Conservation (phyloP, 2,113 vertebrate species). For the Cinclus mexicanus region DNA sequence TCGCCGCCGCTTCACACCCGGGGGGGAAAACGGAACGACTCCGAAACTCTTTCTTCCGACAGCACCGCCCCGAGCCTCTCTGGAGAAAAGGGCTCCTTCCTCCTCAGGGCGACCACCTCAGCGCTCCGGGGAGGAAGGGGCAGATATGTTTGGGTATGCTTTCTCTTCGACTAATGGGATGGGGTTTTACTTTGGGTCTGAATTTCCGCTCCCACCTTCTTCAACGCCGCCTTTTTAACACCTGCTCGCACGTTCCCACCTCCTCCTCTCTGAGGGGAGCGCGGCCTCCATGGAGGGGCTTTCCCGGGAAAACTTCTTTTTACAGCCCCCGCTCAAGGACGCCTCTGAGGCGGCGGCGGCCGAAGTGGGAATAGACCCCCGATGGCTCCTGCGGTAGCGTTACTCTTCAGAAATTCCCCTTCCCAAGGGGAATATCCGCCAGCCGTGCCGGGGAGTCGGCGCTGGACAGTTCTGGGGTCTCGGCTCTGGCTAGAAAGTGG, state of each 20-base stretch:
- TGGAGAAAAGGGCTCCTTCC: not conserved
- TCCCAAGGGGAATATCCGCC: not conserved
- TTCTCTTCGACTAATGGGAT: not conserved
- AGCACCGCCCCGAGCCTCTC: too few species aligned
- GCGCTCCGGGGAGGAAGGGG: not conserved
- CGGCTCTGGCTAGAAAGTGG: not conserved
- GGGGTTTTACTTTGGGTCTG: constrained; percentile 41
- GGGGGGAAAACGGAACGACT: not conserved
- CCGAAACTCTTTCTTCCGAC: not conserved
- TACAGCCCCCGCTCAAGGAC: not conserved
- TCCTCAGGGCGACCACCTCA: not conserved
- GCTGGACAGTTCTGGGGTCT: not conserved
- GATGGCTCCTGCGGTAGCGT: not conserved
- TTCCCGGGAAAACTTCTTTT: not conserved
- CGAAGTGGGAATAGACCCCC: not conserved
- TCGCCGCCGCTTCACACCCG: not conserved
- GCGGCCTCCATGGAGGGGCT: not conserved
- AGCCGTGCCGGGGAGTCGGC: not conserved
- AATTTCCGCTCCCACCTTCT: not conserved
- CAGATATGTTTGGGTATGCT: not conserved
- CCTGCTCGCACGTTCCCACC: not conserved
- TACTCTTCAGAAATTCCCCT: not conserved
- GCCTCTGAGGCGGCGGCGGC: not conserved
- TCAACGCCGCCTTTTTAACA: not conserved
- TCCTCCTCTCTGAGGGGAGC: not conserved